Base-by-base conservation (phyloP, 92 coral and sea anemone species). In the Epizoanthus scotinus region DNA sequence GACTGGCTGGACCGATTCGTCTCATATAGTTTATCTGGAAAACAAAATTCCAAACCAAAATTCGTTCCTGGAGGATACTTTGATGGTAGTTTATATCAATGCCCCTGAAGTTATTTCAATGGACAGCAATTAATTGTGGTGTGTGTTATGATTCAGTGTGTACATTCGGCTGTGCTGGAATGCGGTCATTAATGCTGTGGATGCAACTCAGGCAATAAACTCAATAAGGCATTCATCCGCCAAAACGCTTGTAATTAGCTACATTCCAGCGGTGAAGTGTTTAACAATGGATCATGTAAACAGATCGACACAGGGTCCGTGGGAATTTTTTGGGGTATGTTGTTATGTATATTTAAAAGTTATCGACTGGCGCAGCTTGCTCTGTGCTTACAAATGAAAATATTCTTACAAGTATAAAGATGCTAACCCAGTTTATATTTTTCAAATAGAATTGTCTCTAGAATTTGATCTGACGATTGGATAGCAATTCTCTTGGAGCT, bases 191-290 rank as follows among this genome's bases (percentile, higher is more conserved):
- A 14, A 54, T 58, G 56, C 21, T 59, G 21, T 59, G 31, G 66
- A 67, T 34, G 66, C 24, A 14, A 6, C 2, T 34, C 3, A 34
- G 81, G 47, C 58, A 64, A n/a, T n/a, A n/a, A n/a, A n/a, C n/a
- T n/a, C n/a, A n/a, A n/a, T 34, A 34, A 34, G 81, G 47, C 58
- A 64, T 36, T 75, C 68, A 75, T 75, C 25, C 29, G 29, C 42
- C 81, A 53, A 36, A 58, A 36, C 15, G 26, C 81, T 38, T 18
- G 56, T 59, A 60, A 75, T 75, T 75, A 73, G n/a, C 49, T 55
- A 75, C 59, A 75, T 58, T 75, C 81, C 81, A 64, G 81, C 81
- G 67, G 81, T 54, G 56, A 21, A 38, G 56, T 75, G 67, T 36
- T 36, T 36, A 75, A 75, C 81, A 75, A 75, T 75, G 57, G 68